A percentile compares a stretch with the other conserved stretches of the same genome.
Evolutionary conservation across 2,113 vertebrate species (phyloP).

Genomic region (Agelaius phoeniceus): DNA sequence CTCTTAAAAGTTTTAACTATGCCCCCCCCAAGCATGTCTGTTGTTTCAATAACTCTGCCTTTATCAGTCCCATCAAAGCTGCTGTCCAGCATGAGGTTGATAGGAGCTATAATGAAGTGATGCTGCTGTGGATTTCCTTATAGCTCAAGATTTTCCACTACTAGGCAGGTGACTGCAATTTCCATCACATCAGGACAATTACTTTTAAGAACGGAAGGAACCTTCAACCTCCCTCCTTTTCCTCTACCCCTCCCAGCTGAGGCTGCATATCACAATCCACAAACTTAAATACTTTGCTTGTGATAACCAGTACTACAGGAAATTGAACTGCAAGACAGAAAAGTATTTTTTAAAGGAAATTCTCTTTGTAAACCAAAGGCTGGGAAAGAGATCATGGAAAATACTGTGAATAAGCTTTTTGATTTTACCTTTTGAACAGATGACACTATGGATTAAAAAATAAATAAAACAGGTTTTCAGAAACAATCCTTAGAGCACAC

Average conservation of each 20-base stretch:
- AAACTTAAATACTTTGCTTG: conserved; percentile 20
- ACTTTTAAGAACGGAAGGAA: conserved; percentile 66
- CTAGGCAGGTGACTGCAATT: conserved; percentile 62
- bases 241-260: conserved; percentile 51
- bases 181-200: conserved; percentile 62
- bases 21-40: not conserved
- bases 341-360: conserved; percentile 58
- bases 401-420: conserved; percentile 57
- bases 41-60: conserved; percentile 23
- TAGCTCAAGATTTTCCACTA: conserved; percentile 50
- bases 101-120: conserved; percentile 44
- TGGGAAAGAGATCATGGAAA: conserved; percentile 73
- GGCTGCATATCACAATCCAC: conserved; percentile 40
- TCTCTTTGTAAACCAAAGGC: conserved; percentile 49
- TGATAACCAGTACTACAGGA: conserved; percentile 66
- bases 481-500: conserved; percentile 20
- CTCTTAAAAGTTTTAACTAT: not conserved
- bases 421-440: conserved; percentile 55
- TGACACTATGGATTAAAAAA: not conserved
- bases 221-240: conserved; percentile 55
- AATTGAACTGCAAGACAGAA: conserved; percentile 72
- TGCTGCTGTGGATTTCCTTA: conserved; percentile 23
- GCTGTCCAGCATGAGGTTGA: conserved; percentile 42
- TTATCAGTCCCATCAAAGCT: conserved; percentile 40
- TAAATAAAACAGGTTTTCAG: conserved; percentile 27